Percentiles rank a stretch among this genome's conserved stretches.
These are phyloP conservation scores for Phenganax marumi DNA, from an alignment of 92 coral and sea anemone genomes.

Conservation along the genomic window DNA sequence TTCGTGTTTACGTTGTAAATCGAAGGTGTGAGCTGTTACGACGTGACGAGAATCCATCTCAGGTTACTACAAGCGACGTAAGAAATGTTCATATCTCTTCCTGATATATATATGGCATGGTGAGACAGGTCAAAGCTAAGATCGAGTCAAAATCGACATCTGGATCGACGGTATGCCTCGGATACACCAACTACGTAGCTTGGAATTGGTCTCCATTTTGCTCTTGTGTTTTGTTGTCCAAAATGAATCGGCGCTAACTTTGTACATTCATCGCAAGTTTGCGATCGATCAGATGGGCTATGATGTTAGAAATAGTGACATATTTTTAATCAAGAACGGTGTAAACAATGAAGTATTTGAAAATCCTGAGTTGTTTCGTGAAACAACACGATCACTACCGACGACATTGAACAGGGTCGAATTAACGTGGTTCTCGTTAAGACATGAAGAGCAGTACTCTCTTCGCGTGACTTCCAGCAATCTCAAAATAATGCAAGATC, in stretches of 20 bases:
- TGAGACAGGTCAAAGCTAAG: slow-evolving; percentile 20
- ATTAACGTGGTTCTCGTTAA: not conserved
- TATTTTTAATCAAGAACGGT: slow-evolving; percentile 20
- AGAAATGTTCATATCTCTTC: slow-evolving; percentile 11
- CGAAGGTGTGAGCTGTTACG: slow-evolving; percentile 35
- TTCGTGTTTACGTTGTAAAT: slow-evolving; percentile 41
- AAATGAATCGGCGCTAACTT: not conserved
- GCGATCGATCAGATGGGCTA: not conserved
- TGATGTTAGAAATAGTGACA: not conserved
- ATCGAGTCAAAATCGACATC: not conserved
- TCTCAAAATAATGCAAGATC: slow-evolving; percentile 14
- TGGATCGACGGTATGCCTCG: not conserved
- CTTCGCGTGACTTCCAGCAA: slow-evolving; percentile 14
- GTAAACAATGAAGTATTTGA: not conserved
- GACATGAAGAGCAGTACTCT: not conserved
- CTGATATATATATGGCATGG: slow-evolving; percentile 42
- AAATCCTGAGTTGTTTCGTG: not conserved
- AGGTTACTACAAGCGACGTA: not conserved
- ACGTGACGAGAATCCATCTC: not conserved
- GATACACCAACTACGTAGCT: not conserved
- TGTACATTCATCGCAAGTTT: slow-evolving; percentile 17
- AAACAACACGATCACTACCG: not conserved
- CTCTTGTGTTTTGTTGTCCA: slow-evolving; percentile 9
- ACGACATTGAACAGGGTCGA: not conserved
- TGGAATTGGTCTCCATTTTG: slow-evolving; percentile 28